phyloP scores from a whole-genome alignment of 2,113 vertebrate species.

The Heteronetta atricapilla region DNA sequence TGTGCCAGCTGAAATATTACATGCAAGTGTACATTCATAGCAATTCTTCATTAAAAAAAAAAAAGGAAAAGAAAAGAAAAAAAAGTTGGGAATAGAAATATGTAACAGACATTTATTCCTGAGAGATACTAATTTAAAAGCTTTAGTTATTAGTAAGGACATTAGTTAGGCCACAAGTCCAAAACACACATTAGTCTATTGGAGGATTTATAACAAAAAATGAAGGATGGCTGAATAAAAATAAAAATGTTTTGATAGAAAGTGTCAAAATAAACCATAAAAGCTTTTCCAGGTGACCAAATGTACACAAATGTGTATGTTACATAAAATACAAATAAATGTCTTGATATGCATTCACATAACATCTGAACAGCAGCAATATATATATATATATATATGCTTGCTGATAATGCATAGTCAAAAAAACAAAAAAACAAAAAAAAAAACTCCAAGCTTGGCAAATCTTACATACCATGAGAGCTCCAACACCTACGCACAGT shows the following conservation, averaged over 20 bases:
- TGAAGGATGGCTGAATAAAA: not conserved
- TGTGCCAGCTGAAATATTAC: not conserved
- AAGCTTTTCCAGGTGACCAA: slow-evolving; percentile 11
- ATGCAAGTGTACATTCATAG: not conserved
- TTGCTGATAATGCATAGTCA: slow-evolving; percentile 44
- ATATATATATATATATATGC: not conserved
- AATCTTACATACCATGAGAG: slow-evolving; percentile 76
- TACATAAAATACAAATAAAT: slow-evolving; percentile 29
- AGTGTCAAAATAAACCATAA: not conserved
- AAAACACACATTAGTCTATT: not conserved
- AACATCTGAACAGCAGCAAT: slow-evolving; percentile 1
- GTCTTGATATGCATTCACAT: slow-evolving; percentile 7
- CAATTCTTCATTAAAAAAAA: not conserved
- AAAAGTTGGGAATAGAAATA: not conserved
- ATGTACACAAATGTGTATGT: not conserved
- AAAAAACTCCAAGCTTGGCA: slow-evolving; percentile 61
- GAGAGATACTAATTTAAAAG: not conserved
- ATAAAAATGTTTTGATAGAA: not conserved
- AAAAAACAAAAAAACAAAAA: not conserved
- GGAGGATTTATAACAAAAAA: not conserved
- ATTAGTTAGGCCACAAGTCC: slow-evolving; percentile 20
- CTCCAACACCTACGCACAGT: slow-evolving; percentile 76
- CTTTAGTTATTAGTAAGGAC: not conserved
- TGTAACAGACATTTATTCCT: not conserved
- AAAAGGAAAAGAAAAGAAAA: not conserved